A percentile compares a stretch with the other conserved stretches of the same genome.
Conservation (phyloP, 1,140 invertebrate species). For the Callitettix versicolor region DNA sequence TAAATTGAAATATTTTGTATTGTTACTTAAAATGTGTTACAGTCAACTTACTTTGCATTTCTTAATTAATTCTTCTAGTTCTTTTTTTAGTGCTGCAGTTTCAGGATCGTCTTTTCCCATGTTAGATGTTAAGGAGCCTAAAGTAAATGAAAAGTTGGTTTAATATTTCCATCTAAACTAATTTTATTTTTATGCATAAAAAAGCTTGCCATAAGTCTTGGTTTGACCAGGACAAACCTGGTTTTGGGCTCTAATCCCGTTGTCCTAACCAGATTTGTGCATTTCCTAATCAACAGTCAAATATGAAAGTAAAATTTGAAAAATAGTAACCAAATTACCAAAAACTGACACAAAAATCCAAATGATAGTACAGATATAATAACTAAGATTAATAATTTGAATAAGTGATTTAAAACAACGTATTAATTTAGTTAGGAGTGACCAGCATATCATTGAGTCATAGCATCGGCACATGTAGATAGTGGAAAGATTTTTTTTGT, state of each 20-base stretch:
- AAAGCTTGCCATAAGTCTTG: not conserved
- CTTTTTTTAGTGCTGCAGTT: conserved; percentile 58
- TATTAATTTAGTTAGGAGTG: too few relatives aligned
- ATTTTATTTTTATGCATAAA: not conserved
- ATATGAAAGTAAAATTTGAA: too few relatives aligned
- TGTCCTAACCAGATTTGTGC: not conserved
- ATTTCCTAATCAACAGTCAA: not conserved
- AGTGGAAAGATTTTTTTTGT: too few relatives aligned
- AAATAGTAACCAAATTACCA: too few relatives aligned
- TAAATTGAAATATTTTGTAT: not conserved
- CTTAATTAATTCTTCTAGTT: conserved; percentile 62
- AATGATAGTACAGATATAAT: too few relatives aligned
- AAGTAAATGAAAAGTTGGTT: not conserved
- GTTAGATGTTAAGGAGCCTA: not conserved
- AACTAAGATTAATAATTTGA: too few relatives aligned
- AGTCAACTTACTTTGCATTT: conserved; percentile 49
- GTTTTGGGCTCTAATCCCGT: not conserved
- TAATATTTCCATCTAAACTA: not conserved
- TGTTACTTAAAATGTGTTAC: not conserved
- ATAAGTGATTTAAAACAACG: too few relatives aligned
- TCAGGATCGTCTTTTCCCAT: conserved; percentile 68
- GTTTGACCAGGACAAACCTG: not conserved
- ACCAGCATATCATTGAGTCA: too few relatives aligned
- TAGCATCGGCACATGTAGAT: too few relatives aligned
- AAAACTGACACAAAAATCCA: too few relatives aligned